Evolutionary conservation across 30 jellyfish, hydroid and myxozoan species (phyloP), one percentile per base, ranked within the genome.

Genomic region (Hydractinia symbiolongicarpus): DNA sequence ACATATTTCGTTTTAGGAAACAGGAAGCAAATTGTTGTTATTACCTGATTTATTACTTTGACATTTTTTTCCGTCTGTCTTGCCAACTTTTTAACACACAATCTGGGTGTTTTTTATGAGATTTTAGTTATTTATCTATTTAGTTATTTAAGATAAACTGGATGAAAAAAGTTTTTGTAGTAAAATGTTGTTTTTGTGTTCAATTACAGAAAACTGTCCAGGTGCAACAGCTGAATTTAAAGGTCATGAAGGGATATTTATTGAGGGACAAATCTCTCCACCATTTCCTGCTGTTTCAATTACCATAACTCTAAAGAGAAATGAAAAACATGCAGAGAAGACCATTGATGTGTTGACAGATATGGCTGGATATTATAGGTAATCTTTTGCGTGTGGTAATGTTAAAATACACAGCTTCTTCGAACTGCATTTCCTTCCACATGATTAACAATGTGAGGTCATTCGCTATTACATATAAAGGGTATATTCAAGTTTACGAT

Each of bases 221-320:
- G 98, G 96, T 8, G 98, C 95, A 7, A 68, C 55, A 53, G 73
- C 83, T 14, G 89, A 78, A 64, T 83, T 91, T 55, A 93, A 58
- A 61, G 98, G 98, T 17, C 83, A 87, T 61, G 98, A 91, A 54
- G 98, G 98, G 44, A 83, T 91, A 67, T 91, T 91, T 70, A 77
- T 91, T 21, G 78, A 61, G 57, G 98, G 98, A 69, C 81, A 80
- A 8, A 85, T 91, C 9, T 53, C 88, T 16, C 98, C 98, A 9
- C 86, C 86, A 56, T 81, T 91, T 44, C 60, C 91, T 57, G 96
- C 81, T 64, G 96, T 91, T 56, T 54, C 84, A 66, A 83, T 91
- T 9, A 82, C 96, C 4, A 88, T 91, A 21, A 79, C 69, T 57
- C 79, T 93, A 6, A 50, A 67, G 6, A 82, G 20, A 64, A 54